Evolutionary conservation across 2,888 invertebrate genomes (phyloP).

Genomic region (Campopleginae sp.): DNA sequence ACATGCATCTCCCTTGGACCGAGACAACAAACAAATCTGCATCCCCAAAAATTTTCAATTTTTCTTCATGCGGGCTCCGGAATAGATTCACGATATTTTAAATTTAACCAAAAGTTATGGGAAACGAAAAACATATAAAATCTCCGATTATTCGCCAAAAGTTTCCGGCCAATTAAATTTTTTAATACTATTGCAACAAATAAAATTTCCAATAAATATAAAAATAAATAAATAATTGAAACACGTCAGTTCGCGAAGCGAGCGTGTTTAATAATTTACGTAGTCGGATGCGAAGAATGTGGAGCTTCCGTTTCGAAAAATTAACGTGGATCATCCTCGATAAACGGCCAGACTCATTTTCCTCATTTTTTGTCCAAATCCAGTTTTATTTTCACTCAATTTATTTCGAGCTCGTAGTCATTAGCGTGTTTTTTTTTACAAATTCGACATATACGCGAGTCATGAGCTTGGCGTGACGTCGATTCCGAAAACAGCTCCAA

Average conservation of each 20-base stretch:
- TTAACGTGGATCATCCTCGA: background rate
- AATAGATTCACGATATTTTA: no score
- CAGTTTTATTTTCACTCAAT: constrained; percentile 19
- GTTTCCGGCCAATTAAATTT: background rate
- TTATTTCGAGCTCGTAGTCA: background rate
- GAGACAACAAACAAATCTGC: background rate
- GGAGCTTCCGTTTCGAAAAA: background rate
- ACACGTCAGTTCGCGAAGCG: no score
- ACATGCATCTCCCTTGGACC: background rate
- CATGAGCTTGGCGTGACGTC: background rate
- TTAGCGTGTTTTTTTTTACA: background rate
- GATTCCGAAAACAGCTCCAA: background rate
- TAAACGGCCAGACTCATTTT: constrained; percentile 15
- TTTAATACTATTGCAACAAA: background rate
- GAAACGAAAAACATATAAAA: background rate
- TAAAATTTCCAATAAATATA: background rate
- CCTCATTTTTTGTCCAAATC: constrained; percentile 60
- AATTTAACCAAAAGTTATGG: background rate
- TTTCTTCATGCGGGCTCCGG: no score
- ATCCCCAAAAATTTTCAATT: background rate
- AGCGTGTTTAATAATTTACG: no score
- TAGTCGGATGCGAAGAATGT: background rate
- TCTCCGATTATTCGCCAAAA: no score
- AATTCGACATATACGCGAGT: background rate
- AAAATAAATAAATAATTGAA: no score